Base-by-base conservation (phyloP, 2,888 invertebrate species). In the Tipula helvola region DNA sequence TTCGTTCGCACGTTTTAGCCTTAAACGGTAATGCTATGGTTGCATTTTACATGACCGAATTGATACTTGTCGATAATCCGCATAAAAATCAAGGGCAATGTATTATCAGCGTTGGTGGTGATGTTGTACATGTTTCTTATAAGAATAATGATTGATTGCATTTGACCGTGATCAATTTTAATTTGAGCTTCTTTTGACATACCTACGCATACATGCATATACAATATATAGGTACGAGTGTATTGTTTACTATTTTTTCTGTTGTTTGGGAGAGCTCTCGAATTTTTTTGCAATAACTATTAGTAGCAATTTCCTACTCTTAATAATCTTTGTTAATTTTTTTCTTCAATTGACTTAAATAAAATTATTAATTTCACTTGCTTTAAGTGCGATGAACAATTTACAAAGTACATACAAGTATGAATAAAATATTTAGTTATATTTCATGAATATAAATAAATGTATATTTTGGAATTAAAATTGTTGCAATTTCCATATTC, bases 31-130 rank as follows among this genome's bases (percentile, higher is more conserved):
- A 99, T 91, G 98, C 98, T 0, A 95, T 99, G 93, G 96, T 98
- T 0, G 96, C 98, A 0, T 98, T 97, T 92, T 97, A 97, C 91
- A 95, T 98, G 94, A 96, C 96, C 10, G 97, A 99, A 91, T 95
- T 97, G 89, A 95, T 97, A 90, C 92, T 99, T 71, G 95, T 97
- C 87, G 97, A 98, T 91, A 98, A 97, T 91, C 96, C 97, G 88
- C 98, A 98, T 90, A 98, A 98, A 92, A 99, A 98, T 92, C 99
- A 99, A 94, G 97, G 97, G 87, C 98, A 99, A 92, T 98, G 98
- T 92, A 93, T 99, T 88, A 95, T 99, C 88, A 98, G 98, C 89
- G 97, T 99, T 13, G 98, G 98, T 85, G 99, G 99, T 0, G 99
- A 99, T 92, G 97, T 97, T 2, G 98, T 98, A 3, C 94, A 94